phyloP scores from a whole-genome alignment of 2,888 invertebrate genomes.

The Cordylochernes scorpioides region DNA sequence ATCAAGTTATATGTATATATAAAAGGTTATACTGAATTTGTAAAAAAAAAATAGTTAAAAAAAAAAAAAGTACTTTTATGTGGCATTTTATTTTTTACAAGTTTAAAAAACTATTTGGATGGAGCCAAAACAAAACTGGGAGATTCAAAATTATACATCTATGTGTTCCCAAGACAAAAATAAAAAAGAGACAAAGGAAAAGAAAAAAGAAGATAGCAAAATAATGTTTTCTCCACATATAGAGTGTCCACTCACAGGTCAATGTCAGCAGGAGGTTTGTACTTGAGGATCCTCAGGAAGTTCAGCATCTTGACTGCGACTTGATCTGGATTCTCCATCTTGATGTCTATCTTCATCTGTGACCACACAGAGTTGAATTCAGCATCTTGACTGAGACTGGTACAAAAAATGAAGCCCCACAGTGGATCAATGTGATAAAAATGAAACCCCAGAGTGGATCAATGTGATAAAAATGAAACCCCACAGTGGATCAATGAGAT shows the following conservation, averaged over 20 bases:
- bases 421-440: too few species aligned
- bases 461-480: background rate
- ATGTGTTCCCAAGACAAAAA: too few species aligned
- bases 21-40: too few species aligned
- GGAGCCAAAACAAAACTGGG: background rate
- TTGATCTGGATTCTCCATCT: constrained; percentile 44
- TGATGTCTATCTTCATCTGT: constrained; percentile 38
- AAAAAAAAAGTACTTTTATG: too few species aligned
- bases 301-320: constrained; percentile 40
- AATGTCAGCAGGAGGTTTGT: constrained; percentile 33
- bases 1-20: too few species aligned
- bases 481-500: too few species aligned
- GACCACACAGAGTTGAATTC: constrained; percentile 6
- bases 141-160: background rate
- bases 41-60: too few species aligned
- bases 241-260: constrained; percentile 25
- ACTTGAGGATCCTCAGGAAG: constrained; percentile 46
- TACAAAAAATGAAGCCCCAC: too few species aligned
- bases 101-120: constrained; percentile 1
- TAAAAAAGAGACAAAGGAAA: too few species aligned
- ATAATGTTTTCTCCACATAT: too few species aligned
- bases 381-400: background rate
- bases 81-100: background rate
- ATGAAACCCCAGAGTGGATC: background rate
- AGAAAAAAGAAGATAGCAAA: constrained; percentile 4